These are phyloP conservation scores for Pangasius sanitwongsei DNA, from an alignment of 2,797 vertebrate species.

Conservation along the genomic window DNA sequence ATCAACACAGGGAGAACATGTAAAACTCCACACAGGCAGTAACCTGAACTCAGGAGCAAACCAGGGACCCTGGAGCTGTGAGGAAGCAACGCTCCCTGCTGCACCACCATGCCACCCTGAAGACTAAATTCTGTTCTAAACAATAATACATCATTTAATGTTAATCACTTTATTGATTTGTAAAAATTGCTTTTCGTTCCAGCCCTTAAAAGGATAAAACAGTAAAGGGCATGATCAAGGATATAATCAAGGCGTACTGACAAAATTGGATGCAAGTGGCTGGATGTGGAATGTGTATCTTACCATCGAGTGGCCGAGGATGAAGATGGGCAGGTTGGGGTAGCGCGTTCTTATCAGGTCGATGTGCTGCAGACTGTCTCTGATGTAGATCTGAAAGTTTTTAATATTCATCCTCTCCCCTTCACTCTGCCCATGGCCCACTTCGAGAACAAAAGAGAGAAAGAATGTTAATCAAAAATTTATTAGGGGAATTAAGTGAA, in stretches of 20 bases:
- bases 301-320: conserved; percentile 97
- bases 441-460: conserved; percentile 66
- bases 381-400: conserved; percentile 90
- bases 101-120: neutral
- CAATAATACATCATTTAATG: neutral
- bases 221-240: neutral
- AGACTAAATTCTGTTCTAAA: neutral
- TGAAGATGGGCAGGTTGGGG: conserved; percentile 84
- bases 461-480: conserved; percentile 11
- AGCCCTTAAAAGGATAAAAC: neutral
- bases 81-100: neutral
- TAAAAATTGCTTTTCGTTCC: neutral
- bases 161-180: neutral
- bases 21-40: neutral
- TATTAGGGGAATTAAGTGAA: conserved; percentile 12
- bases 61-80: neutral
- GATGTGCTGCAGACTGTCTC: conserved; percentile 90
- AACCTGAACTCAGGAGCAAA: neutral
- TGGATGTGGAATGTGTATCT: conserved; percentile 50
- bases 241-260: neutral
- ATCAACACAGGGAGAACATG: neutral
- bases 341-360: conserved; percentile 84
- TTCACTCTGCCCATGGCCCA: conserved; percentile 95
- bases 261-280: neutral
- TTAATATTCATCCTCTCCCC: conserved; percentile 91